Conservation (phyloP, 2,797 vertebrate genomes). For the Chelon auratus region DNA sequence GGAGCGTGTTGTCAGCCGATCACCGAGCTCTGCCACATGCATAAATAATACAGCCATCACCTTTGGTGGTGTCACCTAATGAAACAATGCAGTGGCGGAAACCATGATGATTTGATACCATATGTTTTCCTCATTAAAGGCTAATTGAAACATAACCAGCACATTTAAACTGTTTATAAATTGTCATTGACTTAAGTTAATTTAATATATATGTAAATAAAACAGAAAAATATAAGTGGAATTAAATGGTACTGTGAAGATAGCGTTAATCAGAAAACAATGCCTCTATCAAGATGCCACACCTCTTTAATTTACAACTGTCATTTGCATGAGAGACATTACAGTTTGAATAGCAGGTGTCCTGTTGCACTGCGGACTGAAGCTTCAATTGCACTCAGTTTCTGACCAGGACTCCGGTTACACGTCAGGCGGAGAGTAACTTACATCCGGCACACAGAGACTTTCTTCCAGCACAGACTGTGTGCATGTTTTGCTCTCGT, state of each 20-base stretch:
- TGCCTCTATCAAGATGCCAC: neutral
- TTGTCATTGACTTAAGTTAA: neutral
- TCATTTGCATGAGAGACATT: constrained; percentile 23
- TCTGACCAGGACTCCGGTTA: constrained; percentile 47
- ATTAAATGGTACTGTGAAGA: neutral
- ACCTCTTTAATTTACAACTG: constrained; percentile 23
- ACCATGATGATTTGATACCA: neutral
- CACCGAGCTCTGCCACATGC: constrained; percentile 1
- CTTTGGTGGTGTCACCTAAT: neutral
- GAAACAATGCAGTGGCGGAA: neutral
- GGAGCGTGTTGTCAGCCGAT: constrained; percentile 14
- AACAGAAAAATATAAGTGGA: no score
- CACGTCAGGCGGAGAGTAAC: constrained; percentile 12
- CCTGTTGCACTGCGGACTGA: constrained; percentile 37
- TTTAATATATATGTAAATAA: neutral
- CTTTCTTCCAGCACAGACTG: neutral
- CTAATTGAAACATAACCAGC: constrained; percentile 1
- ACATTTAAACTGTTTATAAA: neutral
- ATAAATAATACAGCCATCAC: constrained; percentile 19
- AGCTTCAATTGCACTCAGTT: neutral
- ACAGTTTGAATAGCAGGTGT: constrained; percentile 38
- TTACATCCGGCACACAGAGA: constrained; percentile 28
- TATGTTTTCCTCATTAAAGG: neutral
- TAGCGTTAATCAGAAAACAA: constrained; percentile 10
- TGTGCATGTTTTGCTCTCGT: constrained; percentile 26